phyloP scores from a whole-genome alignment of 2,888 invertebrate species.

The Oegoconia quadripuncta region DNA sequence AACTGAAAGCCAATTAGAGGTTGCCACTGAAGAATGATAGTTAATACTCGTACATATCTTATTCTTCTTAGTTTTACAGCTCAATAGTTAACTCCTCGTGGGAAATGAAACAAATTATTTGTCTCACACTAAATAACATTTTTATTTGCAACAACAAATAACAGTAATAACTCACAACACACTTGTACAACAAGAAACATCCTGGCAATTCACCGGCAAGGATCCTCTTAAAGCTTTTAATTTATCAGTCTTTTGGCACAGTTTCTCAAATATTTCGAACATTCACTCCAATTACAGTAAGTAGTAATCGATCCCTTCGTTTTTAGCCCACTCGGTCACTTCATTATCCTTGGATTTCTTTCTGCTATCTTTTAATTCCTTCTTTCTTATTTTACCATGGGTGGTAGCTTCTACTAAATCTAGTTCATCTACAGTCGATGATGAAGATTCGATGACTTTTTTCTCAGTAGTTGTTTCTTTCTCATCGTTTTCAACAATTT shows the following conservation, averaged over 20 bases:
- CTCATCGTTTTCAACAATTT: constrained; percentile 16
- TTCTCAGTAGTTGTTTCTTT: constrained; percentile 10
- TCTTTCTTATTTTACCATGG: constrained; percentile 70
- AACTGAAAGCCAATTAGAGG: no score
- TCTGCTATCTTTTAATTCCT: constrained; percentile 58
- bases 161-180: constrained; percentile 32
- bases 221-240: constrained; percentile 37
- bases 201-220: constrained; percentile 3
- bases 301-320: constrained; percentile 57
- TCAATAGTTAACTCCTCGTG: no score
- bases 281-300: constrained; percentile 36
- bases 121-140: constrained; percentile 56
- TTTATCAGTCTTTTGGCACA: constrained; percentile 56
- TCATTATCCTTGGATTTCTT: constrained; percentile 65
- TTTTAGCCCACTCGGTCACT: constrained; percentile 57
- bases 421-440: constrained; percentile 45
- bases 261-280: constrained; percentile 7
- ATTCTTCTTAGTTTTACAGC: neutral
- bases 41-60: no score
- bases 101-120: constrained; percentile 25
- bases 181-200: constrained; percentile 17
- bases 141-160: constrained; percentile 58
- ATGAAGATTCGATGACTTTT: constrained; percentile 11
- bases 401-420: constrained; percentile 58
- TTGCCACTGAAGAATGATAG: no score